These are phyloP conservation scores for Neofelis nebulosa DNA, from an alignment of 2,113 vertebrate genomes.

Conservation along the genomic window DNA sequence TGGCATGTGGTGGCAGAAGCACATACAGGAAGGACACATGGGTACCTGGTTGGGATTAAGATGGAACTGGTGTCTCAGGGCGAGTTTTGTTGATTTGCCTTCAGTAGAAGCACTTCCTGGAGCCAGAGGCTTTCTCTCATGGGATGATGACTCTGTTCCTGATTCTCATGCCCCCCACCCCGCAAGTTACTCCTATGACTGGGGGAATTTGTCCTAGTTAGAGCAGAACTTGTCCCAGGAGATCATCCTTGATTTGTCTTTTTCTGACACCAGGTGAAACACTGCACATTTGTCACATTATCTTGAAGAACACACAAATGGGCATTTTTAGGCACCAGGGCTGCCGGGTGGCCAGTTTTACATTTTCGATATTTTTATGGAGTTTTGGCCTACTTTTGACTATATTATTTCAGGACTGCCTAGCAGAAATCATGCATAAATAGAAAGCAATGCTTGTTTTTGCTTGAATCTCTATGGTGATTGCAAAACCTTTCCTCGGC, in stretches of 20 bases:
- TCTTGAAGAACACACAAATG: not conserved
- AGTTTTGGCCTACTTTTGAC: conserved; percentile 27
- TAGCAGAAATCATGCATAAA: conserved; percentile 34
- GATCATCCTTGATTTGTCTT: not conserved
- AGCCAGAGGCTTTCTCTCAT: not conserved
- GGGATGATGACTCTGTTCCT: not conserved
- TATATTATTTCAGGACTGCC: not conserved
- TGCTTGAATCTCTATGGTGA: not conserved
- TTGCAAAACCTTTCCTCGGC: not conserved
- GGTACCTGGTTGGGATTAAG: not conserved
- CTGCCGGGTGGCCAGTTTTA: not conserved
- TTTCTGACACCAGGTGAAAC: conserved; percentile 6
- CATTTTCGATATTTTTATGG: conserved; percentile 22
- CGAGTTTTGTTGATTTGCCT: not conserved
- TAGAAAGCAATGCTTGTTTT: conserved; percentile 9
- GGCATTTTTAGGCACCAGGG: not conserved
- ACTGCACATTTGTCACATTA: not conserved
- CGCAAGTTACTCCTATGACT: accelerated
- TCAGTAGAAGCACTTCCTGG: not conserved
- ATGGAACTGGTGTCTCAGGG: not conserved
- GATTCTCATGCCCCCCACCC: not conserved
- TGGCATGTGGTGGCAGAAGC: not conserved
- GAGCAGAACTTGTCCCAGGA: not conserved
- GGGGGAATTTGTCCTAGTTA: not conserved
- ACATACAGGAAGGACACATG: not conserved